These are phyloP conservation scores for Petrophora chlorosata DNA, from an alignment of 2,888 invertebrate genomes.

Conservation along the genomic window DNA sequence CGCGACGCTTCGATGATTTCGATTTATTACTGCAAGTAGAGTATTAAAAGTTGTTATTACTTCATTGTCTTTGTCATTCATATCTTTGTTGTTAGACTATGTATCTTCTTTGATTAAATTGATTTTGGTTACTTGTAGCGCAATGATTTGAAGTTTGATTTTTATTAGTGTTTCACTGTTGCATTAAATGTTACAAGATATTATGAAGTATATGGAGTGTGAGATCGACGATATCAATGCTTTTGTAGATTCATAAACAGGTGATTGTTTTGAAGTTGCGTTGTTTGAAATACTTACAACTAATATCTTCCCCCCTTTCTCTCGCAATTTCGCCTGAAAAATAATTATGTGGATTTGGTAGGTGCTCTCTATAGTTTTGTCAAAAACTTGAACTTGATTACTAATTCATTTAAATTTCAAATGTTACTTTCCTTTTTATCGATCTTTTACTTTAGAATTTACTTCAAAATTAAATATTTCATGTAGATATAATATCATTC, in stretches of 20 bases:
- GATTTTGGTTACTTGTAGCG: no score
- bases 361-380: conserved; percentile 1
- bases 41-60: no score
- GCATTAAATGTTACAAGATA: no score
- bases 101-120: no score
- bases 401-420: conserved; percentile 2
- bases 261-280: no score
- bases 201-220: no score
- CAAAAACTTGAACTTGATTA: not conserved
- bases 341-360: conserved; percentile 41
- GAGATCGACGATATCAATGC: no score
- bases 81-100: no score
- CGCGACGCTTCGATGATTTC: conserved; percentile 90
- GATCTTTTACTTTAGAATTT: not conserved
- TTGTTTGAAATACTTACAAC: conserved; percentile 86
- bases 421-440: conserved; percentile 5
- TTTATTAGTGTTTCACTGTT: no score
- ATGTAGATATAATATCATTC: conserved; percentile 29
- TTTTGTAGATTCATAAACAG: no score
- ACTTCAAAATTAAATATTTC: conserved; percentile 16
- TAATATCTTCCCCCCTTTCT: conserved; percentile 89
- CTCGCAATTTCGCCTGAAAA: conserved; percentile 89
- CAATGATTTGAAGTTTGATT: no score
- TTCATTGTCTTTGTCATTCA: no score
- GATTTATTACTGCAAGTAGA: conserved; percentile 88